Percentiles rank a stretch among this genome's conserved stretches.
Evolutionary conservation across 1,140 invertebrate species (phyloP).

Genomic region (Achroia grisella): DNA sequence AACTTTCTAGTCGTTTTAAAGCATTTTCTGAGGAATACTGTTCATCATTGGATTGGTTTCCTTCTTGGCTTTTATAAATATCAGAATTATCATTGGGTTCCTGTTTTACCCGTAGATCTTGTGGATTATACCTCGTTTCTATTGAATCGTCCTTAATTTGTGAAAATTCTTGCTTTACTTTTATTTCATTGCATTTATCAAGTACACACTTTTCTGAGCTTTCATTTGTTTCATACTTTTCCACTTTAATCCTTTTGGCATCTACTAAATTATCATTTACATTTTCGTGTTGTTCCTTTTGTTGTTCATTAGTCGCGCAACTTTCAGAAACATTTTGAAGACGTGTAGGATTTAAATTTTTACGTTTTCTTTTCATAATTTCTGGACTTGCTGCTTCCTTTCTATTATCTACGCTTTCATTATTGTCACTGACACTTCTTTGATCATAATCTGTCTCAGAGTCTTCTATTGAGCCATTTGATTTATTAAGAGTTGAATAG

Average conservation of each 20-base stretch:
- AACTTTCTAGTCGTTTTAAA: slow-evolving; percentile 84
- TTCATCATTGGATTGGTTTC: slow-evolving; percentile 19
- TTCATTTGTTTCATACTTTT: slow-evolving; percentile 26
- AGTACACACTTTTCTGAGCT: slow-evolving; percentile 11
- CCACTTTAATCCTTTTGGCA: slow-evolving; percentile 57
- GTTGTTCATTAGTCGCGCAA: slow-evolving; percentile 16
- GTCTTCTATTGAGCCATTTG: slow-evolving; percentile 54
- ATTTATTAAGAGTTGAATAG: slow-evolving; percentile 56
- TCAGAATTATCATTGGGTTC: slow-evolving; percentile 34
- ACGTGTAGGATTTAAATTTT: slow-evolving; percentile 93
- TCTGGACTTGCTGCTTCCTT: slow-evolving; percentile 64
- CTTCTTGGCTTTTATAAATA: slow-evolving; percentile 17
- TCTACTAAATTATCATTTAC: slow-evolving; percentile 40
- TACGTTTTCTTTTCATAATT: slow-evolving; percentile 84
- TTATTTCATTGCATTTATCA: slow-evolving; percentile 20
- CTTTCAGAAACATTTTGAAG: slow-evolving; percentile 55
- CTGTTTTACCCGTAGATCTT: slow-evolving; percentile 54
- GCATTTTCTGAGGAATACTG: slow-evolving; percentile 77
- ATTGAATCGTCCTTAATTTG: slow-evolving; percentile 41
- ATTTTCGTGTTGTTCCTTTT: slow-evolving; percentile 19
- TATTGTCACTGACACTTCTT: slow-evolving; percentile 83
- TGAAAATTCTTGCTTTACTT: slow-evolving; percentile 37
- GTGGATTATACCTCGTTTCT: slow-evolving; percentile 29
- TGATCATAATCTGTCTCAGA: slow-evolving; percentile 80
- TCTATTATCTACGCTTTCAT: slow-evolving; percentile 75